Evolutionary conservation across 2,888 invertebrate genomes (phyloP).

Genomic region (Clusia tigrina): DNA sequence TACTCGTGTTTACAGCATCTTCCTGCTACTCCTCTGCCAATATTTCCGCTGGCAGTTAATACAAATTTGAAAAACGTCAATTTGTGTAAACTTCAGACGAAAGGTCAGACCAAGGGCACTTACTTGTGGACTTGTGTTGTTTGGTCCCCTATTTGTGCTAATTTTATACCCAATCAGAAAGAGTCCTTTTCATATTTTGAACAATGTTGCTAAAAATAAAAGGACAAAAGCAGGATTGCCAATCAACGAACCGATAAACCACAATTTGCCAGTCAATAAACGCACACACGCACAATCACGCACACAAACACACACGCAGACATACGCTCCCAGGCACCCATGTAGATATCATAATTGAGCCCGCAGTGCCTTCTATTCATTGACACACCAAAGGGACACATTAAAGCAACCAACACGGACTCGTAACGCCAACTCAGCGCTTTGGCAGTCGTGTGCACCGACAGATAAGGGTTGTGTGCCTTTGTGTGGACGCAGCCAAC

Average conservation of each 20-base stretch:
- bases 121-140: not conserved
- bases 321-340: not conserved
- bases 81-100: not conserved
- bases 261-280: conserved; percentile 12
- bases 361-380: too few species aligned
- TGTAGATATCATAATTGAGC: too few species aligned
- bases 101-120: conserved; percentile 15
- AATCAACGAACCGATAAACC: not conserved
- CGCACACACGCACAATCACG: too few species aligned
- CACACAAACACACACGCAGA: too few species aligned
- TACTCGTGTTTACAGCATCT: too few species aligned
- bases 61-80: too few species aligned
- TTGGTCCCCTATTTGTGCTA: not conserved
- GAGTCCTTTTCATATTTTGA: not conserved
- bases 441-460: not conserved
- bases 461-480: not conserved
- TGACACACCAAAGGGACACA: too few species aligned
- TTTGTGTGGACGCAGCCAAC: not conserved
- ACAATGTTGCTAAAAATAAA: conserved; percentile 4
- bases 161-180: not conserved
- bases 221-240: not conserved
- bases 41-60: too few species aligned
- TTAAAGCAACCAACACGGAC: too few species aligned
- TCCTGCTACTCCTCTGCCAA: too few species aligned
- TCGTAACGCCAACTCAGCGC: too few species aligned